phyloP scores from a whole-genome alignment of 2,888 invertebrate genomes.

The Chironomus riparius region DNA sequence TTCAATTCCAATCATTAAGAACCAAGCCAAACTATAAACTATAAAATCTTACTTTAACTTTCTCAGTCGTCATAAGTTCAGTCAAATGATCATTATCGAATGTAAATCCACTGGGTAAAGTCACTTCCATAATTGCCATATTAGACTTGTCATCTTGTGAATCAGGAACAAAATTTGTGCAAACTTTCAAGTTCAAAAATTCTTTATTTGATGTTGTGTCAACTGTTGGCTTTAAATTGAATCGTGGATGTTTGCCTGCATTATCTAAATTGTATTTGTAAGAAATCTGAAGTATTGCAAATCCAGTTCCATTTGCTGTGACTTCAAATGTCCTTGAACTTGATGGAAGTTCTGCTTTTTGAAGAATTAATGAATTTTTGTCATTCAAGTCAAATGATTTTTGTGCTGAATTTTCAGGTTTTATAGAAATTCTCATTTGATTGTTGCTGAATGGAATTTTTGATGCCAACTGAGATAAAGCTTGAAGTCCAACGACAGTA shows the following conservation, averaged over 20 bases:
- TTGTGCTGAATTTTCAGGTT: slow-evolving; percentile 42
- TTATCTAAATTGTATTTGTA: slow-evolving; percentile 15
- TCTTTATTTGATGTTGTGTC: not conserved
- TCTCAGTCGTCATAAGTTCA: slow-evolving; percentile 40
- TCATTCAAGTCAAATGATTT: slow-evolving; percentile 56
- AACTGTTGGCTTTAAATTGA: not conserved
- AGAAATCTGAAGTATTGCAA: slow-evolving; percentile 12
- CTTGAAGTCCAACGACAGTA: slow-evolving; percentile 64
- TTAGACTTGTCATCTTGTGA: slow-evolving; percentile 50
- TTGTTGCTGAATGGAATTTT: slow-evolving; percentile 44
- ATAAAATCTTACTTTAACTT: no score
- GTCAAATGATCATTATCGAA: slow-evolving; percentile 68
- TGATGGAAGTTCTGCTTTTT: slow-evolving; percentile 53
- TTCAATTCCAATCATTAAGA: slow-evolving; percentile 36
- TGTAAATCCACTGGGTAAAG: slow-evolving; percentile 81
- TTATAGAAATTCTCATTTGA: slow-evolving; percentile 47
- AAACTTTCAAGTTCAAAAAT: slow-evolving; percentile 11
- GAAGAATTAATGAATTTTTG: slow-evolving; percentile 72
- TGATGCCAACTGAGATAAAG: slow-evolving; percentile 57
- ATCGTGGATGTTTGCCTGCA: not conserved
- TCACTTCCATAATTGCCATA: slow-evolving; percentile 84
- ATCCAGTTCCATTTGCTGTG: slow-evolving; percentile 15
- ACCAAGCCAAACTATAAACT: no score
- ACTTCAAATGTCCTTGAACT: not conserved
- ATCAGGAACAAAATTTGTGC: slow-evolving; percentile 36